Conservation (phyloP, 2,113 vertebrate genomes). For the Vidua chalybeata region DNA sequence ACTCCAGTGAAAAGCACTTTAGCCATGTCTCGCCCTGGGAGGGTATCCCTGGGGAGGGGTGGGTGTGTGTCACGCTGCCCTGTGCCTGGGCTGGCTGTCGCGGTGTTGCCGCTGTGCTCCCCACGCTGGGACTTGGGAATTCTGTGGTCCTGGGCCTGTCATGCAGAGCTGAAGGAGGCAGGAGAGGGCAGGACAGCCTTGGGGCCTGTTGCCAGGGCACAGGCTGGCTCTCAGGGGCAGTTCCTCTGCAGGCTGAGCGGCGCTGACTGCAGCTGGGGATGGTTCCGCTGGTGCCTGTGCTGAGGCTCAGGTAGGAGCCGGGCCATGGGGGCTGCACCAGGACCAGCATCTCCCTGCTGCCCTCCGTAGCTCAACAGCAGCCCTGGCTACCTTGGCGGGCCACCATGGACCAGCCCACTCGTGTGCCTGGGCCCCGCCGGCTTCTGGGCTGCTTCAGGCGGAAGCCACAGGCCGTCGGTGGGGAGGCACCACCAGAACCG, state of each 20-base stretch:
- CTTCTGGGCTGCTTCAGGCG: conserved; percentile 79
- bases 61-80: no score
- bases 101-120: rapidly evolving
- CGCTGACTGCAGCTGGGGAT: neutral
- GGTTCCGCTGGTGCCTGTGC: rapidly evolving
- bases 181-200: neutral
- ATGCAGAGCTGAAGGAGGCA: neutral
- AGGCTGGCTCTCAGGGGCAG: rapidly evolving
- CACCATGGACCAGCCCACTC: conserved; percentile 79
- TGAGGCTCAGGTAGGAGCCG: neutral
- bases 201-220: rapidly evolving
- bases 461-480: conserved; percentile 65
- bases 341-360: neutral
- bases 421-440: conserved; percentile 65
- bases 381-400: neutral
- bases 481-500: neutral
- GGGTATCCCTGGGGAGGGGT: no score
- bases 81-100: neutral
- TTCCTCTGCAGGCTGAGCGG: neutral
- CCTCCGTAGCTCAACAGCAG: neutral
- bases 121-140: rapidly evolving
- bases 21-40: neutral
- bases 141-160: neutral
- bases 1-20: neutral
- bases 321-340: neutral